Evolutionary conservation across 1,140 invertebrate species (phyloP), one percentile per base, ranked within the genome.

Genomic region (Neocloeon triangulifer): DNA sequence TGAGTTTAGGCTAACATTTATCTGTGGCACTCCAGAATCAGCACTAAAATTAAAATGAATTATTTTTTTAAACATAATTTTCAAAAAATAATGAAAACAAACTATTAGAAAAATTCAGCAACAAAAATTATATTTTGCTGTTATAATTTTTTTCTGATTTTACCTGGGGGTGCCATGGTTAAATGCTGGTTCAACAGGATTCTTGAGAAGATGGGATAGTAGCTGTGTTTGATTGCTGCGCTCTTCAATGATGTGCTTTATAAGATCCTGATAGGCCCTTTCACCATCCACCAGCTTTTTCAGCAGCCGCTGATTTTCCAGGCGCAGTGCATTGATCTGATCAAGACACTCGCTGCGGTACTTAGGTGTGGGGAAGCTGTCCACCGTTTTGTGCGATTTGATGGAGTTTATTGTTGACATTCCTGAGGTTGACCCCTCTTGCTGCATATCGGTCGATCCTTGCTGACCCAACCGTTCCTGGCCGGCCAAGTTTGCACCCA

Each of bases 401-500:
- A 64, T 49, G 2, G 69, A 69, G 47, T 69, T 69, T 9, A 73
- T 59, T 2, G 72, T 72, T n/a, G 73, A 73, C 5, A 61, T 50
- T 14, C 65, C 68, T 14, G 66, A 70, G 5, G 70, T 67, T 0
- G 64, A 64, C 12, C 59, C 56, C 30, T 65, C 59, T 33, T 62
- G 23, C 40, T 53, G 26, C 42, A 47, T 37, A 52, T 52, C 17
- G 48, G 44, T 37, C 53, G 39, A 20, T 43, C 46, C 4, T 43
- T 50, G 33, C 40, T n/a, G n/a, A 44, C 32, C 20, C 37, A 39
- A 36, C 47, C 44, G 37, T 9, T 74, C 72, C 43, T 72, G 66
- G 1, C 73, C 75, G 16, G 73, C 65, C 29, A 82, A 51, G 53
- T 80, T 79, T 10, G 75, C 76, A 16, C 76, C 78, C 5, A 82